Base-by-base conservation (phyloP, 2,888 invertebrate genomes). In the Callosobruchus maculatus region DNA sequence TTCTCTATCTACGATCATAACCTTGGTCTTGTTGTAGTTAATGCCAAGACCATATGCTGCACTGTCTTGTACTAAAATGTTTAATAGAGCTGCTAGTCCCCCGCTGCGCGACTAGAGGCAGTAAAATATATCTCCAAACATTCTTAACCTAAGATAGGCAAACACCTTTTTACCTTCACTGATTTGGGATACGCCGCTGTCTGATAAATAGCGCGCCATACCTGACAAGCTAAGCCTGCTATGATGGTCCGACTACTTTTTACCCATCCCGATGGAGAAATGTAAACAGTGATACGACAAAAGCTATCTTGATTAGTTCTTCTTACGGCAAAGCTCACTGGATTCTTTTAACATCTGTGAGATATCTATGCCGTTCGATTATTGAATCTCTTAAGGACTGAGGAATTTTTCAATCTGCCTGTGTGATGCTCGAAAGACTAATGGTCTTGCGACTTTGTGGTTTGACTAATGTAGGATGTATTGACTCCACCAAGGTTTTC, bases 211-310 rank as follows among this genome's bases (percentile, higher is more conserved):
- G 21, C 71, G 49, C 66, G 49, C 71, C 66, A 71, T 71, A 66
- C 66, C 71, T 71, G 66, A 71, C 71, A 71, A 66, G 49, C 71
- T 49, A 21, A 71, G 20, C n/a, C n/a, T n/a, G n/a, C n/a, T n/a
- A 71, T 13, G 49, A 49, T 49, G 9, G 49, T 49, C 49, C 13
- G 49, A 49, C 49, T 49, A 49, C 49, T 76, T 75, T 74, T 73
- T 75, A 77, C 73, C 74, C 71, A 74, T 9, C 70, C 74, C 71
- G 74, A 76, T 74, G 72, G 69, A 75, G 75, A 81, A 83, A 82
- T 82, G 83, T 83, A 84, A 84, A 83, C 83, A 84, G 82, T 84
- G 84, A 84, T 82, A 81, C 81, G 79, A 82, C 83, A 81, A 80
- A 82, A 83, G 81, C 75, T 78, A 79, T 78, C 79, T 81, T 82